Evolutionary conservation across 2,113 vertebrate species (phyloP), one percentile per base, ranked within the genome.

Genomic region (Phalacrocorax pelagicus): DNA sequence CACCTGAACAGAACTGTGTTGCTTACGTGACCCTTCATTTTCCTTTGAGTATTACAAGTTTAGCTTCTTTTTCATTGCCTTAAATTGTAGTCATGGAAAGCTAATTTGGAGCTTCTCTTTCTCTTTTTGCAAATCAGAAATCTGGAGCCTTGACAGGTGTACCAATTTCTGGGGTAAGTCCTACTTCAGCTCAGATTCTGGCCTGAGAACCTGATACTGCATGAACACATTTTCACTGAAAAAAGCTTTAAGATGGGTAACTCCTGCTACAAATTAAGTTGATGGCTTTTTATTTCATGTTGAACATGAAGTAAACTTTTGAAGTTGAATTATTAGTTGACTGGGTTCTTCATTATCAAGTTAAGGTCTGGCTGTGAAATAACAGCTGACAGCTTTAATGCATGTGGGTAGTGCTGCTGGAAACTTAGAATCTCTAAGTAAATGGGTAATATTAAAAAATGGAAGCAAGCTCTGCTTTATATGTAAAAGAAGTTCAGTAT

Each of bases 131-230:
- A 5, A 90, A 89, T 91, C 97, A 99, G 99, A 99, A 98, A 97
- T 98, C 98, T 80, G 98, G 99, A 85, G 98, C 98, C 78, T 98
- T 99, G 69, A 98, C 98, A 93, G 99, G 99, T 88, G 98, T 99
- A 82, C 99, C 99, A 26, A 99, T 99, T 97, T 99, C 99, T 29
- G 99, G 99, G 99, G 99, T 99, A 98, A 99, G 98, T 95, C 84
- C 69, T 74, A 5, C 47, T 66, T 69, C 54, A 44, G 4, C 19
- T 51, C 30, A 55, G 21, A 61, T 52, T 90, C 44, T 92, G 36
- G 2, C 15, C 20, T 71, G 12, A 74, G 52, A 87, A 6, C 11
- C 17, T 58, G 27, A 19, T 77, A 44, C 44, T 79, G 16, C 23
- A 46, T 34, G 42, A 86, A 54, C 10, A 2, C 44, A 65, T 10